These are phyloP conservation scores for Crocallis elinguaria DNA, from an alignment of 2,888 invertebrate genomes.

Conservation along the genomic window DNA sequence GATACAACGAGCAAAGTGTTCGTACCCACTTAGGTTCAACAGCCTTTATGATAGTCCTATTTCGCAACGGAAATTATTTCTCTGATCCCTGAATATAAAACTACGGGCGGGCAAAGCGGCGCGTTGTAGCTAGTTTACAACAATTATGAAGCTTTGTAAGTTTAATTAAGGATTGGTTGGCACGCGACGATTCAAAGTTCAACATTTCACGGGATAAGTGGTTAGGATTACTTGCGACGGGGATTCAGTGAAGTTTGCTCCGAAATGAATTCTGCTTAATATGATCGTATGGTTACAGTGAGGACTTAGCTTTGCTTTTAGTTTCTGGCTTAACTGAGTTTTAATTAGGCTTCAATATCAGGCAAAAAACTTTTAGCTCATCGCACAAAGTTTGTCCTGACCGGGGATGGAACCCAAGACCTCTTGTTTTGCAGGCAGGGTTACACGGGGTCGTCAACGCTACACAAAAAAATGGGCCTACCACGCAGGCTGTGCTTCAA, in stretches of 20 bases:
- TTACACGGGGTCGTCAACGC: too few species aligned
- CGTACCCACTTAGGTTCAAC: too few species aligned
- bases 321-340: background rate
- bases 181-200: conserved; percentile 35
- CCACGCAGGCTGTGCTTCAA: too few species aligned
- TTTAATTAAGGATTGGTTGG: conserved; percentile 40
- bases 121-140: background rate
- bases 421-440: too few species aligned
- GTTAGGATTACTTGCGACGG: conserved; percentile 17
- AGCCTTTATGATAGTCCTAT: too few species aligned
- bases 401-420: too few species aligned
- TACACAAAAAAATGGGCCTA: too few species aligned
- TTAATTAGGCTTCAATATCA: background rate
- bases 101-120: background rate
- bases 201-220: conserved; percentile 33
- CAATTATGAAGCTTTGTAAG: conserved; percentile 26
- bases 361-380: too few species aligned
- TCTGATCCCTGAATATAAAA: background rate
- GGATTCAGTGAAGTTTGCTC: conserved; percentile 19
- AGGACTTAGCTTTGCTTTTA: background rate
- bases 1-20: too few species aligned
- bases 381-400: too few species aligned
- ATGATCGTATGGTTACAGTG: background rate
- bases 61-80: too few species aligned
- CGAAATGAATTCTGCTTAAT: conserved; percentile 12